Percentiles rank a stretch among this genome's conserved stretches.
These are phyloP conservation scores for Halcyon senegalensis DNA, from an alignment of 2,113 vertebrate species.

Conservation along the genomic window DNA sequence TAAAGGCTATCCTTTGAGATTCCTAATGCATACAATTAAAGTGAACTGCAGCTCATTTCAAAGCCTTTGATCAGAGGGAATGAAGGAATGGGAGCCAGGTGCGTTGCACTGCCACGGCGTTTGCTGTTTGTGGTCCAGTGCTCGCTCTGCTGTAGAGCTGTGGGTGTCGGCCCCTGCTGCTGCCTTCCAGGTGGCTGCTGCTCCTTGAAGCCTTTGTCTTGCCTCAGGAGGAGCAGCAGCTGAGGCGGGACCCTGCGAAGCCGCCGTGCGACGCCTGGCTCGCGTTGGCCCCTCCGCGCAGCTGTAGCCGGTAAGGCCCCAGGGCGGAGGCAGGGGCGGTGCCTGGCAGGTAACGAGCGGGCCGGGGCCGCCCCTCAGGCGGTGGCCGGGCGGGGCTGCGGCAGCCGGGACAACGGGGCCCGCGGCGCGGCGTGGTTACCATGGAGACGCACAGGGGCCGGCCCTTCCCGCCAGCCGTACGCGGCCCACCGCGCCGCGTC, in stretches of 20 bases:
- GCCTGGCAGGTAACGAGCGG: neutral
- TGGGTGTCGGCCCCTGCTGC: neutral
- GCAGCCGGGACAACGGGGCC: neutral
- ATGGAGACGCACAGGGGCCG: neutral
- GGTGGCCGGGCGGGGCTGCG: neutral
- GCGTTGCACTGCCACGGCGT: fast-evolving
- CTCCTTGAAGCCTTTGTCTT: fast-evolving
- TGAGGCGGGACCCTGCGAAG: fast-evolving
- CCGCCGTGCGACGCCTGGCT: fast-evolving
- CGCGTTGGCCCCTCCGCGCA: neutral
- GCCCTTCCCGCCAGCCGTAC: fast-evolving
- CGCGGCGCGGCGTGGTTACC: neutral
- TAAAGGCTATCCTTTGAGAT: neutral
- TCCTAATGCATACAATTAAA: neutral
- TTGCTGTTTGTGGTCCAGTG: fast-evolving
- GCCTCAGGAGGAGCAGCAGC: fast-evolving
- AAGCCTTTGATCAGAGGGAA: neutral
- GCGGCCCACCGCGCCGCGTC: too few species aligned
- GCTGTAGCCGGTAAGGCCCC: neutral
- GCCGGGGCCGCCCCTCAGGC: neutral
- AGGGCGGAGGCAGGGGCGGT: neutral
- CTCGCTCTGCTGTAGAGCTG: neutral
- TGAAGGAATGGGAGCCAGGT: fast-evolving
- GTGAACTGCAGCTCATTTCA: neutral
- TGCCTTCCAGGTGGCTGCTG: fast-evolving